These are phyloP conservation scores for Origma solitaria DNA, from an alignment of 2,113 vertebrate species.

Conservation along the genomic window DNA sequence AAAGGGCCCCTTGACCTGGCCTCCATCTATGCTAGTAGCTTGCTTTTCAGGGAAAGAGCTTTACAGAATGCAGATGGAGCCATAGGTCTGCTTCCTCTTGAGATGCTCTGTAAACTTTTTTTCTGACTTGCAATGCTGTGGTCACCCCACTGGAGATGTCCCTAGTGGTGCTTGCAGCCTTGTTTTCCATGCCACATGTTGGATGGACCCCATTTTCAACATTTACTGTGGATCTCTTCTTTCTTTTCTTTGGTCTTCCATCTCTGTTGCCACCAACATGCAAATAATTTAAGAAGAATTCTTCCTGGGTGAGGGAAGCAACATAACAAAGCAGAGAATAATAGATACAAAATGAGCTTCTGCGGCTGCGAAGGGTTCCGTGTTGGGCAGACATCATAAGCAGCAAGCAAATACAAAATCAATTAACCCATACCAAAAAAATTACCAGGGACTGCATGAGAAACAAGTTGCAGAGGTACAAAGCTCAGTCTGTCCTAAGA, in stretches of 20 bases:
- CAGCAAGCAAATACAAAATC: constrained; percentile 4
- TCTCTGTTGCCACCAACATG: neutral
- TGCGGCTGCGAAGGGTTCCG: neutral
- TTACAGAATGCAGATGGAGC: neutral
- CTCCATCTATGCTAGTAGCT: neutral
- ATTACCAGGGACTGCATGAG: neutral
- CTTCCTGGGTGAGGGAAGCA: neutral
- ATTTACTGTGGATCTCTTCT: neutral
- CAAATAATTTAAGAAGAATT: neutral
- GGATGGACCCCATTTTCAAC: neutral
- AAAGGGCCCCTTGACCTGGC: neutral
- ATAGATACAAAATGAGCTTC: neutral
- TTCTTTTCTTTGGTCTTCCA: constrained; percentile 21
- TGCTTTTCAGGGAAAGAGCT: neutral
- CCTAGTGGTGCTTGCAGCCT: neutral
- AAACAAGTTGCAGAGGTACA: constrained; percentile 21
- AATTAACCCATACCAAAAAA: neutral
- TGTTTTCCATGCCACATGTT: neutral
- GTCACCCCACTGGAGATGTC: neutral
- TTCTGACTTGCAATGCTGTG: neutral
- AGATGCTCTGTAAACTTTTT: neutral
- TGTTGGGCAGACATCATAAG: neutral
- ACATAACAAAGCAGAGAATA: neutral
- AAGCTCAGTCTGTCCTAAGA: constrained; percentile 9
- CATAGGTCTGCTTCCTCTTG: neutral